These are phyloP conservation scores for Tribolium castaneum DNA, from an alignment of 1,140 invertebrate genomes.

Conservation along the genomic window DNA sequence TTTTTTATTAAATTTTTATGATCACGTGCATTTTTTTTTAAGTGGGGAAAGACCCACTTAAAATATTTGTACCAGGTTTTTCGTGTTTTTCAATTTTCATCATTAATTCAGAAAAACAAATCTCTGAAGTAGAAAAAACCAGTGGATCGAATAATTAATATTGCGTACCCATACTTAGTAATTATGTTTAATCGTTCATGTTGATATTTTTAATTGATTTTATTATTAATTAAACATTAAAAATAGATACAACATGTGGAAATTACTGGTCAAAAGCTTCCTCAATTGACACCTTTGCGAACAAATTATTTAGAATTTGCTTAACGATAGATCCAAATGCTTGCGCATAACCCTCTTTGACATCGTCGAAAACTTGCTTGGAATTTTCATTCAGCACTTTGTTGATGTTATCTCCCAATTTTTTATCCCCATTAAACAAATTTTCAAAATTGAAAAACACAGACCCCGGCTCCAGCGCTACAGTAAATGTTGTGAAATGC, in stretches of 20 bases:
- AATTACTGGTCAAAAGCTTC: conserved; percentile 41
- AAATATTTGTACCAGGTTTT: too few relatives aligned
- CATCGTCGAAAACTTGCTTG: conserved; percentile 50
- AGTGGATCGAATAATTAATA: too few relatives aligned
- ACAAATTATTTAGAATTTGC: conserved; percentile 62
- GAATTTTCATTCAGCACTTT: conserved; percentile 54
- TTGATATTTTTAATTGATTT: too few relatives aligned
- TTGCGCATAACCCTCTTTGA: conserved; percentile 48
- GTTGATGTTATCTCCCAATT: conserved; percentile 45
- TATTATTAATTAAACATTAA: too few relatives aligned
- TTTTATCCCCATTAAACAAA: conserved; percentile 52
- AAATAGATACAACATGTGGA: neutral
- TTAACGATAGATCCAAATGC: conserved; percentile 63
- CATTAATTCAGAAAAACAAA: too few relatives aligned
- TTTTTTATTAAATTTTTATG: too few relatives aligned
- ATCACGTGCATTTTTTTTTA: too few relatives aligned
- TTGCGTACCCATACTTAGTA: too few relatives aligned
- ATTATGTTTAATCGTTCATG: too few relatives aligned
- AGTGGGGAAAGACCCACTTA: too few relatives aligned
- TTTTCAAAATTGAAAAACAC: conserved; percentile 48
- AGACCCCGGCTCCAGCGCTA: conserved; percentile 34
- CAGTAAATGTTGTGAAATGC: conserved; percentile 32
- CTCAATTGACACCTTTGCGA: conserved; percentile 64
- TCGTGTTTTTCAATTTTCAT: too few relatives aligned
- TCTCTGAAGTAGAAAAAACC: too few relatives aligned